Conservation (phyloP, 2,797 vertebrate species). For the Nyctibius grandis region DNA sequence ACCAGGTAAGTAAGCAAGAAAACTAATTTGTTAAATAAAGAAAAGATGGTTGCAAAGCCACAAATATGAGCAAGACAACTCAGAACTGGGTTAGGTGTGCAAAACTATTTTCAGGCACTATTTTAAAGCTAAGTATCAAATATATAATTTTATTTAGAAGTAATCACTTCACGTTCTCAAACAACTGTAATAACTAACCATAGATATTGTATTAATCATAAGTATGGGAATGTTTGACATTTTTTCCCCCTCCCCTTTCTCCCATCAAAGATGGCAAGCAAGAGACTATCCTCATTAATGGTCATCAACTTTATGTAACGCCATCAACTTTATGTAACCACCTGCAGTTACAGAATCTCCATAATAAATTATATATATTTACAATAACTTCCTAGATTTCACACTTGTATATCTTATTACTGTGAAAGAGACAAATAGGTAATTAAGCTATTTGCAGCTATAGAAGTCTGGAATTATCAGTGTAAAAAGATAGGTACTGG, state of each 20-base stretch:
- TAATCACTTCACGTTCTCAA: background rate
- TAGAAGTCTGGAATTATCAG: background rate
- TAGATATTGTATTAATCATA: background rate
- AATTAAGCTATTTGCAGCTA: conserved; percentile 52
- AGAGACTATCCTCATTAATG: conserved; percentile 30
- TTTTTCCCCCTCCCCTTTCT: background rate
- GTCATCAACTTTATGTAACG: conserved; percentile 17
- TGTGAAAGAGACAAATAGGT: conserved; percentile 18
- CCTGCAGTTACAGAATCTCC: background rate
- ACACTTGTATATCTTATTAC: conserved; percentile 18
- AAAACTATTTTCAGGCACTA: background rate
- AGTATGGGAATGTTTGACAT: background rate
- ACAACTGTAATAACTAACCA: background rate
- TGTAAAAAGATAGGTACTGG: background rate
- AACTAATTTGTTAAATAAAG: background rate
- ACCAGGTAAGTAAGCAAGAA: background rate
- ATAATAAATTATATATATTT: conserved; percentile 51
- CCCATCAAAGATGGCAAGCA: background rate
- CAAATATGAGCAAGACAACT: background rate
- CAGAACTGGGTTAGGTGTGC: background rate
- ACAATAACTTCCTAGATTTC: conserved; percentile 28
- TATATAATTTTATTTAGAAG: background rate
- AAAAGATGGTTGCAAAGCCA: background rate
- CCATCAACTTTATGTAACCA: conserved; percentile 29
- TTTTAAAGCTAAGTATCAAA: background rate